Conservation (phyloP, 2,888 invertebrate genomes). For the Protonemura montana region DNA sequence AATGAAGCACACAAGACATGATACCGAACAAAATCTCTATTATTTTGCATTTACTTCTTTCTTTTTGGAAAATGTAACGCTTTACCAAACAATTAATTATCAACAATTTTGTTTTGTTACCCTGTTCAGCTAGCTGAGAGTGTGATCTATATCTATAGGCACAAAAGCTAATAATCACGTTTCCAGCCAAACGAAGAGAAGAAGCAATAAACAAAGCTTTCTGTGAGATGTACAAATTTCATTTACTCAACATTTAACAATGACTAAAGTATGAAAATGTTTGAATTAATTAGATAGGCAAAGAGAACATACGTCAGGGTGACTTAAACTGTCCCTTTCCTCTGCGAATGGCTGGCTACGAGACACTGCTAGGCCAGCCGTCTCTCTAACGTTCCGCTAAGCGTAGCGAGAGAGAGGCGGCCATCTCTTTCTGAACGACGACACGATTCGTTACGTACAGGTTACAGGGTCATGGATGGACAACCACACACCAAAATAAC, state of each 20-base stretch:
- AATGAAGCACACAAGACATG: constrained; percentile 32
- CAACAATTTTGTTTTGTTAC: neutral
- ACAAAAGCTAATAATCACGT: neutral
- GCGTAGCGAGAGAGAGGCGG: neutral
- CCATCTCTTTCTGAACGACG: neutral
- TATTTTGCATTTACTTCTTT: neutral
- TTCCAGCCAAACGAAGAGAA: neutral
- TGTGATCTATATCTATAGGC: neutral
- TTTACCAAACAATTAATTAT: neutral
- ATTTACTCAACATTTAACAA: neutral
- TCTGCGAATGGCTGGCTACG: neutral
- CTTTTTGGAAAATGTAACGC: neutral
- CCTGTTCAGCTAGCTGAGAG: neutral
- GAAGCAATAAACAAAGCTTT: neutral
- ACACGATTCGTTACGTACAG: constrained; percentile 37
- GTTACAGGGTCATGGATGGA: constrained; percentile 51
- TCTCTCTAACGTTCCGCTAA: neutral
- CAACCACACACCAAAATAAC: constrained; percentile 53
- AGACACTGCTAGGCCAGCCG: neutral
- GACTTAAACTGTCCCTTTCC: neutral
- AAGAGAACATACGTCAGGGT: too few species aligned
- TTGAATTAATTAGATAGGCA: too few species aligned
- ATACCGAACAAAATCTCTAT: neutral
- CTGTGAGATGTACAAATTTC: neutral
- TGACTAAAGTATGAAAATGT: too few species aligned